Evolutionary conservation across 1,140 invertebrate species (phyloP).

Genomic region (Drosophila murphyi): DNA sequence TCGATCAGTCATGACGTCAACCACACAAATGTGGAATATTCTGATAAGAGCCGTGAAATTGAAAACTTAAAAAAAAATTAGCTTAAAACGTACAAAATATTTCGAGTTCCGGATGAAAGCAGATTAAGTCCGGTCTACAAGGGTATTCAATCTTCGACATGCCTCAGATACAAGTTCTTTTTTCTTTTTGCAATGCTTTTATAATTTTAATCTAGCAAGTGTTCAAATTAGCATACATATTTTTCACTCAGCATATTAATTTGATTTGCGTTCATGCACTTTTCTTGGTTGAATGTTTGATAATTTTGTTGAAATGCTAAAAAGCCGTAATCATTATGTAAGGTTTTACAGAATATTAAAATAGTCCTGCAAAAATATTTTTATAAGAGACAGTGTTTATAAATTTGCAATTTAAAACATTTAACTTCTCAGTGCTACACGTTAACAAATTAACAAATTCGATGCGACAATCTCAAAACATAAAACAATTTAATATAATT

Average conservation of each 20-base stretch:
- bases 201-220: conserved; percentile 71
- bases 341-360: too few species aligned
- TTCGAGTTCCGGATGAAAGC: too few species aligned
- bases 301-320: too few species aligned
- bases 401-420: conserved; percentile 37
- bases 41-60: too few species aligned
- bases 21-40: too few species aligned
- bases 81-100: too few species aligned
- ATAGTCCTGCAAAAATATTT: background rate
- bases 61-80: too few species aligned
- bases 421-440: background rate
- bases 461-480: conserved; percentile 8
- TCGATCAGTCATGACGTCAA: too few species aligned
- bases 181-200: conserved; percentile 39
- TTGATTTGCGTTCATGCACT: conserved; percentile 25
- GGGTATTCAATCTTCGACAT: too few species aligned
- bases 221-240: conserved; percentile 74
- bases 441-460: conserved; percentile 8
- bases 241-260: conserved; percentile 53
- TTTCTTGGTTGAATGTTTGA: background rate
- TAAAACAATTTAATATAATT: conserved; percentile 27
- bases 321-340: too few species aligned
- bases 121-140: too few species aligned
- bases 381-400: conserved; percentile 2
- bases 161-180: background rate